phyloP scores from a whole-genome alignment of 2,888 invertebrate genomes.

The Acleris sparsana region DNA sequence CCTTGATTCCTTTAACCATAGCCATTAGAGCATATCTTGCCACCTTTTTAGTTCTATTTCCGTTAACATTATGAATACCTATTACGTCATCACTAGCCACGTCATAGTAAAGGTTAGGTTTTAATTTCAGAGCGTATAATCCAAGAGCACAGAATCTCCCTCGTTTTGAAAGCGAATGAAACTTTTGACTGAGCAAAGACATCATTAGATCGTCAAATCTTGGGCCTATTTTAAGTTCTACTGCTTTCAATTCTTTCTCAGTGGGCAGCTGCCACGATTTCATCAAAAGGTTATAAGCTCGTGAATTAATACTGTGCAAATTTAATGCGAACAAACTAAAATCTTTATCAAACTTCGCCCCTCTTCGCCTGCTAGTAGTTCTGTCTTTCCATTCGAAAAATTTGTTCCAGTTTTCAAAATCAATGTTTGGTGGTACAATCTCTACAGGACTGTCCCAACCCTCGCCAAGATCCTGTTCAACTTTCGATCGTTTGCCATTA shows the following conservation, averaged over 20 bases:
- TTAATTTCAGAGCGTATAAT: slow-evolving; percentile 6
- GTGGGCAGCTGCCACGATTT: slow-evolving; percentile 10
- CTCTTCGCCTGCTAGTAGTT: background rate
- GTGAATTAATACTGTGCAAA: slow-evolving; percentile 13
- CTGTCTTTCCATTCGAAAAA: slow-evolving; percentile 19
- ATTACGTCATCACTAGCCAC: slow-evolving; percentile 19
- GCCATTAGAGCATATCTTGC: slow-evolving; percentile 18
- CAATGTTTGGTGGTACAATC: background rate
- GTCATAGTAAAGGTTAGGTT: slow-evolving; percentile 18
- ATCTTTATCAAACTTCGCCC: slow-evolving; percentile 6
- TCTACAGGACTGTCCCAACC: background rate
- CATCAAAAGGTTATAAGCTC: slow-evolving; percentile 16
- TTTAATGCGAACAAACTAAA: slow-evolving; percentile 15
- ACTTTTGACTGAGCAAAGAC: slow-evolving; percentile 5
- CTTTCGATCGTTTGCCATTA: background rate
- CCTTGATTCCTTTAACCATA: slow-evolving; percentile 12
- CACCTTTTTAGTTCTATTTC: slow-evolving; percentile 3
- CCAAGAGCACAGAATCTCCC: slow-evolving; percentile 10
- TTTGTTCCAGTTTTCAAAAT: background rate
- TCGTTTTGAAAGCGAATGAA: slow-evolving; percentile 2
- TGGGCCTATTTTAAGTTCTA: slow-evolving; percentile 8
- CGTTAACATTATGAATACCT: slow-evolving; percentile 20
- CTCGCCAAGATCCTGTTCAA: background rate
- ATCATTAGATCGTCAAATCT: slow-evolving; percentile 8
- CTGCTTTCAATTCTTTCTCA: slow-evolving; percentile 9